Evolutionary conservation across 2,113 vertebrate species (phyloP).

Genomic region (Pachypanchax playfairii): DNA sequence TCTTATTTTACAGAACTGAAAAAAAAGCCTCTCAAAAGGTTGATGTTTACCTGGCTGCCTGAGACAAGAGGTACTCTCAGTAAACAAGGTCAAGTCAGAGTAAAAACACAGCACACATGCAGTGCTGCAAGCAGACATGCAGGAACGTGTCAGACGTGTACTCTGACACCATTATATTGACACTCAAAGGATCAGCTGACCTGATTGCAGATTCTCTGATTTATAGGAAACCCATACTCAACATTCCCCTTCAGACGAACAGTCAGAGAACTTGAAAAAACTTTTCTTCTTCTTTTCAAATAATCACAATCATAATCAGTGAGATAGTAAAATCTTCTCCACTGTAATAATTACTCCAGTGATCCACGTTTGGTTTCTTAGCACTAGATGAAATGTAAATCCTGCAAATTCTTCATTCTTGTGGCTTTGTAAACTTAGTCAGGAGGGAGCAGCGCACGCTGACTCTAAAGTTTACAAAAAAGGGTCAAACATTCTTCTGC

Average conservation of each 20-base stretch:
- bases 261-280: constrained; percentile 19
- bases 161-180: constrained; percentile 11
- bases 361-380: neutral
- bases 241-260: constrained; percentile 42
- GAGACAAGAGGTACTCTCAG: neutral
- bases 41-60: constrained; percentile 1
- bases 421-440: constrained; percentile 3
- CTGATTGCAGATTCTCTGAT: constrained; percentile 33
- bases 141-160: constrained; percentile 35
- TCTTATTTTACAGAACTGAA: constrained; percentile 4
- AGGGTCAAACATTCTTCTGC: neutral
- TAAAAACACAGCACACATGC: constrained; percentile 33
- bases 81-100: constrained; percentile 41
- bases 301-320: neutral
- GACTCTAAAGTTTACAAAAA: constrained; percentile 11
- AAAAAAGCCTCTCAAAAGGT: neutral
- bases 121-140: constrained; percentile 33
- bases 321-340: neutral
- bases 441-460: constrained; percentile 5
- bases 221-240: constrained; percentile 61
- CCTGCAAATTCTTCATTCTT: constrained; percentile 1
- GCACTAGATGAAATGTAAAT: neutral
- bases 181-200: constrained; percentile 31
- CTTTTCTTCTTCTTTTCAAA: constrained; percentile 18
- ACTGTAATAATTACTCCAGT: neutral